A percentile compares a stretch with the other conserved stretches of the same genome.
These are phyloP conservation scores for Calliopsis andreniformis DNA, from an alignment of 1,140 invertebrate genomes.

Conservation along the genomic window DNA sequence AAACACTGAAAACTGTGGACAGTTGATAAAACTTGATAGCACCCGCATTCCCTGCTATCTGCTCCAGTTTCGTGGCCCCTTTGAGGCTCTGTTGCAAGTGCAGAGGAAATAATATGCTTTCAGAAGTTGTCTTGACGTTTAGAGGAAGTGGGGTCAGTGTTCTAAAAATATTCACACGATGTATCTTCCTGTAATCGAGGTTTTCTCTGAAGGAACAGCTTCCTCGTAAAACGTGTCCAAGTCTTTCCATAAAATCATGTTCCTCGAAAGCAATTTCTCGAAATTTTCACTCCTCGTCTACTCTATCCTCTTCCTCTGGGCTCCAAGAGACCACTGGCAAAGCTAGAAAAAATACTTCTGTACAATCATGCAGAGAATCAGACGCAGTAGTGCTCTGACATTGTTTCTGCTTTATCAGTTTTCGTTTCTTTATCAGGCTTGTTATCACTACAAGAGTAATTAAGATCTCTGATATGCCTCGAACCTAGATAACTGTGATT, in stretches of 20 bases:
- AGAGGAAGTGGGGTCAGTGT: background rate
- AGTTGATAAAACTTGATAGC: too few relatives aligned
- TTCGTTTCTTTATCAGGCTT: background rate
- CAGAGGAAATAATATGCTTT: too few relatives aligned
- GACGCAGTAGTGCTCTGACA: too few relatives aligned
- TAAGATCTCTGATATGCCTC: background rate
- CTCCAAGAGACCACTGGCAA: too few relatives aligned
- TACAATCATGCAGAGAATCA: too few relatives aligned
- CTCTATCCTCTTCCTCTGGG: background rate
- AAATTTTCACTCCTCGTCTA: background rate
- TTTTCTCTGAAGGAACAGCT: constrained; percentile 2
- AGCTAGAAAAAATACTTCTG: too few relatives aligned
- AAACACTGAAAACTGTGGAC: too few relatives aligned
- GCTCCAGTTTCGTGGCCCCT: too few relatives aligned
- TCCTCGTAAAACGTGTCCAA: constrained; percentile 7
- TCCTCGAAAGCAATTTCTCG: background rate
- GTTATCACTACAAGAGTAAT: background rate
- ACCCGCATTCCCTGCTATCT: too few relatives aligned
- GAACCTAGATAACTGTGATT: background rate
- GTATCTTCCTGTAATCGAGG: constrained; percentile 13
- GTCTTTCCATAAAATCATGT: background rate
- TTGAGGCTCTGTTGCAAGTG: too few relatives aligned
- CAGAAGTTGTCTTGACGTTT: constrained; percentile 8
- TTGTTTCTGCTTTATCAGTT: too few relatives aligned
- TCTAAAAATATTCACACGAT: constrained; percentile 14